phyloP scores from a whole-genome alignment of 2,888 invertebrate genomes.

The Stratiomys singularior region DNA sequence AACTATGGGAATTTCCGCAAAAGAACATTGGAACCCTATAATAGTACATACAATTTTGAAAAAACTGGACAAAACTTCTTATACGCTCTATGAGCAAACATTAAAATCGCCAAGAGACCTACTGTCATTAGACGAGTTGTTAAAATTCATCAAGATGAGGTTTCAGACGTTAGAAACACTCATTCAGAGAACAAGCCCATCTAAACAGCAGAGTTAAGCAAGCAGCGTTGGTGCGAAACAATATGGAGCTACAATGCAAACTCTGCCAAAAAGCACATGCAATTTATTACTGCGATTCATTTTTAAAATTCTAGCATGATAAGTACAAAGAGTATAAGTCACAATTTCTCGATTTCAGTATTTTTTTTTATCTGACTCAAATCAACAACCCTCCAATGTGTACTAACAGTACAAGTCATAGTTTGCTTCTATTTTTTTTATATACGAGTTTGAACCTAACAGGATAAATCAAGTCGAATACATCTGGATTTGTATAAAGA shows the following conservation, averaged over 20 bases:
- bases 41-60: neutral
- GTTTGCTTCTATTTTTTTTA: too few relatives aligned
- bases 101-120: conserved; percentile 7
- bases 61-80: conserved; percentile 4
- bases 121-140: neutral
- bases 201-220: neutral
- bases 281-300: neutral
- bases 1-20: neutral
- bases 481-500: too few relatives aligned
- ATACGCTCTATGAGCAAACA: conserved; percentile 16
- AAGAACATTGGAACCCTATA: conserved; percentile 10
- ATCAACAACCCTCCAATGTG: too few relatives aligned
- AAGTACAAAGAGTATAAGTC: too few relatives aligned
- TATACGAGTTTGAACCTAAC: too few relatives aligned
- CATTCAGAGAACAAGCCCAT: neutral
- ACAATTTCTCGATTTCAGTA: too few relatives aligned
- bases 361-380: too few relatives aligned
- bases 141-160: conserved; percentile 15
- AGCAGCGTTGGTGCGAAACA: neutral
- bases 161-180: neutral
- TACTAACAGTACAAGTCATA: too few relatives aligned
- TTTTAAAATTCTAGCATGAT: too few relatives aligned
- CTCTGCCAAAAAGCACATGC: neutral
- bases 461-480: too few relatives aligned
- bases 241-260: neutral